These are phyloP conservation scores for Phalacrocorax pelagicus DNA, from an alignment of 2,113 vertebrate genomes.

Conservation along the genomic window DNA sequence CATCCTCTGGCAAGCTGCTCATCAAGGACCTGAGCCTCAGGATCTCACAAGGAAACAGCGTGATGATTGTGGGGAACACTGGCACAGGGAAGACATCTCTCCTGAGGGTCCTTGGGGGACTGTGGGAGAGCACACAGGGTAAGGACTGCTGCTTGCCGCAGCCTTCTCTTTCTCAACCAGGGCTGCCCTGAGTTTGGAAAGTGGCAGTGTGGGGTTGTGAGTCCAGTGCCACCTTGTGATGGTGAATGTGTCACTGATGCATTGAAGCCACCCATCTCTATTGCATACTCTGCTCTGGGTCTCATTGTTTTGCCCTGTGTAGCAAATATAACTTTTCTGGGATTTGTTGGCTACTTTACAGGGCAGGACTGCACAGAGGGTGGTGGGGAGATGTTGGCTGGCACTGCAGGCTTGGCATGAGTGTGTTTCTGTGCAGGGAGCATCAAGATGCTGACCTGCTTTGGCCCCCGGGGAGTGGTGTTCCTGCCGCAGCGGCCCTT, in stretches of 20 bases:
- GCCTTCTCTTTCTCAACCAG: not conserved
- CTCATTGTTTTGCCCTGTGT: not conserved
- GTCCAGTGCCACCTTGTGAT: not conserved
- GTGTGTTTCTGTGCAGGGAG: slow-evolving; percentile 76
- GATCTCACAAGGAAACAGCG: slow-evolving; percentile 82
- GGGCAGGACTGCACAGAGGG: not conserved
- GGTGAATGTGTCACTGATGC: not conserved
- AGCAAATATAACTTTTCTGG: not conserved
- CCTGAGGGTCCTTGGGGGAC: slow-evolving; percentile 86
- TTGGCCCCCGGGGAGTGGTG: slow-evolving; percentile 91
- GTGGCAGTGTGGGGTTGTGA: not conserved
- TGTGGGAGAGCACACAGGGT: slow-evolving; percentile 88
- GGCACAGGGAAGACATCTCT: slow-evolving; percentile 95
- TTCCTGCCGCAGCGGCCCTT: slow-evolving; percentile 94
- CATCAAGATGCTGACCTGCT: slow-evolving; percentile 85
- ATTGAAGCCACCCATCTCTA: not conserved
- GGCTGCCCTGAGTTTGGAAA: not conserved
- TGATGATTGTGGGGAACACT: slow-evolving; percentile 93
- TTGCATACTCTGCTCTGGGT: not conserved
- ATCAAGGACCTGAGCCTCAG: slow-evolving; percentile 88
- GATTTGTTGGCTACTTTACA: not conserved
- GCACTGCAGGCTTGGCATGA: not conserved
- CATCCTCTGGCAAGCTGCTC: slow-evolving; percentile 83
- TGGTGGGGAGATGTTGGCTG: not conserved
- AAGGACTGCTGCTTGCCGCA: slow-evolving; percentile 11